Percentiles rank a stretch among this genome's conserved stretches.
phyloP scores from a whole-genome alignment of 2,888 invertebrate genomes.

The Lumbricus terrestris region DNA sequence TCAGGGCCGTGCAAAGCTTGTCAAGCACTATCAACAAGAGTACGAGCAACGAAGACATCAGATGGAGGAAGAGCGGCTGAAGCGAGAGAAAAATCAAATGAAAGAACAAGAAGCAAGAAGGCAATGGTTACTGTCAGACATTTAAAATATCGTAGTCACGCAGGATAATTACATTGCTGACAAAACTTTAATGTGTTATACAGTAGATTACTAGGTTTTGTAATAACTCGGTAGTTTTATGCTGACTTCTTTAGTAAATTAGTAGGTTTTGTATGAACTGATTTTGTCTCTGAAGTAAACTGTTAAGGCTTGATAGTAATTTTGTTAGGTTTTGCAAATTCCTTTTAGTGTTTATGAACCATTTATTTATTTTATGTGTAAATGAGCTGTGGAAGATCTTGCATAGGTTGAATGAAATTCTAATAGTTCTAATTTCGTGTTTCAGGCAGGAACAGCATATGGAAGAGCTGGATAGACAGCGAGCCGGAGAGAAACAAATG shows the following conservation, averaged over 20 bases:
- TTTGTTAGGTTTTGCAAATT: neutral
- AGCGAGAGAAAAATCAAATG: neutral
- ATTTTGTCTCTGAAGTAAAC: neutral
- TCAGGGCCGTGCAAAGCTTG: neutral
- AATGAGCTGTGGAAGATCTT: neutral
- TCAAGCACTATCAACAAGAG: constrained; percentile 13
- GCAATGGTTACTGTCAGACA: neutral
- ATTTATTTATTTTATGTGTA: too few species aligned
- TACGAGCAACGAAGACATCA: neutral
- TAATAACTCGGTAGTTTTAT: neutral
- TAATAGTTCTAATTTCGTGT: neutral
- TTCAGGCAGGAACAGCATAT: neutral
- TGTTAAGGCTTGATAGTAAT: too few species aligned
- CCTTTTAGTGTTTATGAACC: neutral
- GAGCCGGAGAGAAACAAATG: neutral
- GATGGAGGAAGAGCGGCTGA: neutral
- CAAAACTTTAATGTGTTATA: neutral
- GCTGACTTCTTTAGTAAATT: neutral
- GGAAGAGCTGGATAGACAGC: neutral
- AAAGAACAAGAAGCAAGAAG: constrained; percentile 6
- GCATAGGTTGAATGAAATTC: neutral
- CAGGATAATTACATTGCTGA: neutral
- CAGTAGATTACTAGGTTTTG: neutral
- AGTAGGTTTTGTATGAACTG: neutral
- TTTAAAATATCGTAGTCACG: neutral